Evolutionary conservation across 2,113 vertebrate genomes (phyloP).

Genomic region (Lutjanus erythropterus): DNA sequence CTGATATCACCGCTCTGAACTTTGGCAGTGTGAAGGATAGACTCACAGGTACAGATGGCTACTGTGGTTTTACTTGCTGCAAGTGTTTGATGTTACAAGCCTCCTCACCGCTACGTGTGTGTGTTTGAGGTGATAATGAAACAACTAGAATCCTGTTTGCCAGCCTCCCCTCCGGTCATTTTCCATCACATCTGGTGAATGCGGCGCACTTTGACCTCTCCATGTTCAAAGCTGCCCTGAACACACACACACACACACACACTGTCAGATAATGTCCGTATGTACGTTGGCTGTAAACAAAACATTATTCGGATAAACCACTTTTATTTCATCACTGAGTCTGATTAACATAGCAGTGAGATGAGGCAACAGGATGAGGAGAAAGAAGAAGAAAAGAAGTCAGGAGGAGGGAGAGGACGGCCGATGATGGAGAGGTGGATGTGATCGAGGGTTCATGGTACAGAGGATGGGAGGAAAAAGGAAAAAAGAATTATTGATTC

Average conservation of each 20-base stretch:
- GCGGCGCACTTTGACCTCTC: conserved; percentile 60
- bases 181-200: conserved; percentile 73
- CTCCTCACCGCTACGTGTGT: conserved; percentile 25
- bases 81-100: conserved; percentile 67
- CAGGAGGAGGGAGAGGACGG: background rate
- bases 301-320: background rate
- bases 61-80: conserved; percentile 71
- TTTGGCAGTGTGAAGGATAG: conserved; percentile 64
- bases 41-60: conserved; percentile 75
- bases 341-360: conserved; percentile 19
- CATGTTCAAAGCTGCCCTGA: conserved; percentile 55
- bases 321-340: conserved; percentile 10
- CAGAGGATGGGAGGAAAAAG: background rate
- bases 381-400: background rate
- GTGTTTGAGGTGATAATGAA: conserved; percentile 72
- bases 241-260: conserved; percentile 17
- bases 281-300: conserved; percentile 23
- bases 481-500: background rate
- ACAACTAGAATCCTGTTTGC: conserved; percentile 62
- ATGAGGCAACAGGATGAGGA: conserved; percentile 30
- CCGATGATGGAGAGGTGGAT: background rate
- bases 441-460: background rate
- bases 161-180: conserved; percentile 64
- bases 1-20: conserved; percentile 64
- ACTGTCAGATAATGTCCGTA: background rate